Conservation (phyloP, 1,140 invertebrate species). For the Drosophila dunni region DNA sequence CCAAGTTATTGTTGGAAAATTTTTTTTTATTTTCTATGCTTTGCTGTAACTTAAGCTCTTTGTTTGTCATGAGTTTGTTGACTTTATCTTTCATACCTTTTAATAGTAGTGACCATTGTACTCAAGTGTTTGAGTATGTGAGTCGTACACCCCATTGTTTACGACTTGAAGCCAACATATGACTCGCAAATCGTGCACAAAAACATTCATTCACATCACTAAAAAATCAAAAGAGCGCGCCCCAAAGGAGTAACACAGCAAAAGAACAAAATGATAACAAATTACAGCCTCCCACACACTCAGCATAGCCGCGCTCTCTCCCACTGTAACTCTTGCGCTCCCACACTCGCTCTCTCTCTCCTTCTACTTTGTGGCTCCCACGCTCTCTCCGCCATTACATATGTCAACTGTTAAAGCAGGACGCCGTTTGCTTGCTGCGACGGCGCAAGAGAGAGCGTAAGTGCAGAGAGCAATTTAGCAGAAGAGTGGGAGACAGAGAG, state of each 20-base stretch:
- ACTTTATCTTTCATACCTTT: too few species aligned
- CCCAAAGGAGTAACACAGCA: conserved; percentile 58
- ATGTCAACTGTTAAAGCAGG: conserved; percentile 59
- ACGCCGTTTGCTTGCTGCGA: conserved; percentile 42
- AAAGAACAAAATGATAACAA: conserved; percentile 62
- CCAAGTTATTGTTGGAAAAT: too few species aligned
- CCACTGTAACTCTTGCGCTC: conserved; percentile 1
- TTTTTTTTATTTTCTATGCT: background rate
- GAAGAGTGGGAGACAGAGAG: conserved; percentile 13
- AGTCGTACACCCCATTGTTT: conserved; percentile 21
- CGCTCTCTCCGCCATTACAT: conserved; percentile 67
- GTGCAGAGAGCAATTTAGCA: conserved; percentile 18
- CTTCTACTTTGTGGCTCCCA: background rate
- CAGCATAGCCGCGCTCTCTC: conserved; percentile 13
- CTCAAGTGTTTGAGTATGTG: background rate
- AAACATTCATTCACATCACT: conserved; percentile 34
- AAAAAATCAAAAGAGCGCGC: conserved; percentile 67
- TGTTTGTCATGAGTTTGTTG: too few species aligned
- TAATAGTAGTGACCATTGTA: conserved; percentile 1
- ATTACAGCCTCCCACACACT: conserved; percentile 40
- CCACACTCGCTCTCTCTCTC: background rate
- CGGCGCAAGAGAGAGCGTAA: conserved; percentile 55
- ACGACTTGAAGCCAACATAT: conserved; percentile 41
- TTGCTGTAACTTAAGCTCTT: background rate
- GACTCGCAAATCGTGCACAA: conserved; percentile 46